Base-by-base conservation (phyloP, 2,797 vertebrate genomes). In the Anguilla anguilla region DNA sequence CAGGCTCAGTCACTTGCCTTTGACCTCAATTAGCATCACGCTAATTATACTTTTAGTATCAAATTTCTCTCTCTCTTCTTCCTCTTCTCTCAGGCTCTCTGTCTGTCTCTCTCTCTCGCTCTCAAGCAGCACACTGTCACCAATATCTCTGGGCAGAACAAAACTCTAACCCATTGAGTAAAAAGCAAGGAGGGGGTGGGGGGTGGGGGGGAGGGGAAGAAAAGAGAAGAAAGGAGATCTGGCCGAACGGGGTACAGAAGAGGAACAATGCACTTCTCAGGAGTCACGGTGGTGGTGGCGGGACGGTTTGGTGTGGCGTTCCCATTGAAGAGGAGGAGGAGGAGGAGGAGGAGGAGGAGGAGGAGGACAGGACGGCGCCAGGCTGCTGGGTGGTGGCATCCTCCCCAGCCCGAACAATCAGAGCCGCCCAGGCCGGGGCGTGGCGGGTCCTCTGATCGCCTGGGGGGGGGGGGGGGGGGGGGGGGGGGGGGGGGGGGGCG, bases 41-140 rank as follows among this genome's bases (percentile, higher is more conserved):
- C 90, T 92, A 93, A 93, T 93, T 94, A 91, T 89, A 89, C 82
- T 93, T 93, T 93, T 94, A 91, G 85, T 95, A 93, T 89, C 94
- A 84, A 74, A 64, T 86, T 82, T 81, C 49, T 90, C 84, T 90
- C 84, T 86, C 67, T 87, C 74, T 85, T n/a, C 87, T 72, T 85
- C 55, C 10, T 28, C n/a, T 39, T 13, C 85, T 86, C 86, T 49
- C 28, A 86, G 77, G 85, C 22, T 31, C 86, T 17, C 87, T 89
- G 85, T 88, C 35, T 87, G n/a, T 39, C 49, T 13, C 85, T 86
- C 86, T 86, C 86, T 43, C 25, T 86, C n/a, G n/a, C 84, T 86
- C 25, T 35, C 15, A 55, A 43, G 67, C 81, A 31, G 61, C 28
- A 28, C 46, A 49, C 64, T 31, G 43, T 39, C 61, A 86, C 87